phyloP scores from a whole-genome alignment of 1,140 invertebrate genomes.

The Heliconius himera region DNA sequence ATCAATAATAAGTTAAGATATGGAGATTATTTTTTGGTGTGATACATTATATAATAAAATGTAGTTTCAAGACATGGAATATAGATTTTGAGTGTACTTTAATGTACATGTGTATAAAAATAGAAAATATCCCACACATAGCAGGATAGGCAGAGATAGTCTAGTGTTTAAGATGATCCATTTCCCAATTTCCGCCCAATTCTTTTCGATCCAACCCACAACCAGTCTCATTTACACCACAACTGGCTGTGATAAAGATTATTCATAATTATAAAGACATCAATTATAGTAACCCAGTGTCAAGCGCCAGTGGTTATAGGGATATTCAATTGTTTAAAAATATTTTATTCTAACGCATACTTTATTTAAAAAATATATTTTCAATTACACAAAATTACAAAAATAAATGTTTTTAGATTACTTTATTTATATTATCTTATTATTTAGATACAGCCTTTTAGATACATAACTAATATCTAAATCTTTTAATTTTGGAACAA shows the following conservation, averaged over 20 bases:
- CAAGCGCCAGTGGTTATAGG: too few relatives aligned
- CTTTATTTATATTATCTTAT: slow-evolving; percentile 7
- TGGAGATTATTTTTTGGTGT: too few relatives aligned
- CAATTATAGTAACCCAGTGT: too few relatives aligned
- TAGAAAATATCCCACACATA: too few relatives aligned
- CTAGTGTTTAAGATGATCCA: neutral
- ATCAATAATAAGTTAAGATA: too few relatives aligned
- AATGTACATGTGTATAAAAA: neutral
- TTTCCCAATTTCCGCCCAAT: neutral
- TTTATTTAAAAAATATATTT: neutral
- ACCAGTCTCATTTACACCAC: too few relatives aligned
- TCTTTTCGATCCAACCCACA: too few relatives aligned
- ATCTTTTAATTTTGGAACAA: slow-evolving; percentile 69
- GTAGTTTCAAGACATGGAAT: neutral
- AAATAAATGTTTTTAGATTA: neutral
- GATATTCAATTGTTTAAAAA: too few relatives aligned
- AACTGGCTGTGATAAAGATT: too few relatives aligned
- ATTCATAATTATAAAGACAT: too few relatives aligned
- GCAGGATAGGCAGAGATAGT: neutral
- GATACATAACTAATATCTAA: slow-evolving; percentile 74
- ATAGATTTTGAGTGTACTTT: neutral
- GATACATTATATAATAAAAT: neutral
- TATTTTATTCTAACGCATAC: neutral
- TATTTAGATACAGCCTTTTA: slow-evolving; percentile 69
- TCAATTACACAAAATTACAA: too few relatives aligned